A percentile compares a stretch with the other conserved stretches of the same genome.
Conservation (phyloP, 2,888 invertebrate species). For the Camponotus fellah region DNA sequence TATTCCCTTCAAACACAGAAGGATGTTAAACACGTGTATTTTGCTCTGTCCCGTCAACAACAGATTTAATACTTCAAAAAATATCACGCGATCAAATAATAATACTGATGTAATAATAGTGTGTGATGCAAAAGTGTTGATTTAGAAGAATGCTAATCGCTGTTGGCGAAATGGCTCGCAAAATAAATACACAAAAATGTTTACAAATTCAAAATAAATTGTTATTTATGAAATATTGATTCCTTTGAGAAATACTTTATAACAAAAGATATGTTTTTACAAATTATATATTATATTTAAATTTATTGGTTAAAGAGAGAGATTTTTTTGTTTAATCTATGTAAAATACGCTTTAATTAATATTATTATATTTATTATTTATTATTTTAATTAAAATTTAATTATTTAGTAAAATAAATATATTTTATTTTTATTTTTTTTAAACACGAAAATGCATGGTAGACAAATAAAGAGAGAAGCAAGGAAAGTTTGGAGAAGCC, state of each 20-base stretch:
- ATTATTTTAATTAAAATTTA: not conserved
- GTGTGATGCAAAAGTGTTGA: not conserved
- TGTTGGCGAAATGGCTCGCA: not conserved
- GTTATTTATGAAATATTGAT: slow-evolving; percentile 3
- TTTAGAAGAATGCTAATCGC: not conserved
- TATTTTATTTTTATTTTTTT: not conserved
- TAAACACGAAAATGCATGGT: too few species aligned
- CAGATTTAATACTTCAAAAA: not conserved
- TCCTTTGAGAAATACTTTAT: not conserved
- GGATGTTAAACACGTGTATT: not conserved
- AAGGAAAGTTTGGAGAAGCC: not conserved
- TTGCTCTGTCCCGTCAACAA: not conserved
- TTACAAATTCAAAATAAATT: not conserved
- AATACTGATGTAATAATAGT: not conserved
- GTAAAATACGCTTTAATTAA: not conserved
- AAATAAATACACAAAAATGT: slow-evolving; percentile 1
- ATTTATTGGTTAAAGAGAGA: too few species aligned
- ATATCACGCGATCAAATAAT: not conserved
- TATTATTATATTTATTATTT: not conserved
- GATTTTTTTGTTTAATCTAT: not conserved
- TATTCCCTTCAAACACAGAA: slow-evolving; percentile 12
- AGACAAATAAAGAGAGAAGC: not conserved
- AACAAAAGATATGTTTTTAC: not conserved
- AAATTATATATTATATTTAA: not conserved
- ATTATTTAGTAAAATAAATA: not conserved